A percentile compares a stretch with the other conserved stretches of the same genome.
These are phyloP conservation scores for Athrips mouffetella DNA, from an alignment of 2,888 invertebrate species.

Conservation along the genomic window DNA sequence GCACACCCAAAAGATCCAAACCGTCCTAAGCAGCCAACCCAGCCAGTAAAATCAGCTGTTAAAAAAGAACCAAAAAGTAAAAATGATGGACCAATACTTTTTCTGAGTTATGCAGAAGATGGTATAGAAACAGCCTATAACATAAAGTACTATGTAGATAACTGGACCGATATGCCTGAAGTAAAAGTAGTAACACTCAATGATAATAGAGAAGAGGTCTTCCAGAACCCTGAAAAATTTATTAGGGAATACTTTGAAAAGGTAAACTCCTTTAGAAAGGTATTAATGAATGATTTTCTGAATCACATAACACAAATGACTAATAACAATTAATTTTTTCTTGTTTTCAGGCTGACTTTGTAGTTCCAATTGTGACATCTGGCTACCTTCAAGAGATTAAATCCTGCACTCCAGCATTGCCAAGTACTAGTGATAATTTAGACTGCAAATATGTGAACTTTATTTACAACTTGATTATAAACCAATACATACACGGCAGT, in stretches of 20 bases:
- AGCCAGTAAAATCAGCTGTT: constrained; percentile 31
- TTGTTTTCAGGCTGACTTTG: constrained; percentile 70
- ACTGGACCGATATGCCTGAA: constrained; percentile 58
- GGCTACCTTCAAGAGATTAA: constrained; percentile 70
- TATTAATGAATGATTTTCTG: too few species aligned
- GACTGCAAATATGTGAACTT: constrained; percentile 72
- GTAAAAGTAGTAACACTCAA: constrained; percentile 64
- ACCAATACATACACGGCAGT: constrained; percentile 64
- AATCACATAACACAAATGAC: too few species aligned
- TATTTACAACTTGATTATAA: constrained; percentile 67
- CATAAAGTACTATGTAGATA: constrained; percentile 66
- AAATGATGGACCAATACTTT: constrained; percentile 56
- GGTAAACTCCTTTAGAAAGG: too few species aligned
- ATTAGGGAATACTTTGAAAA: constrained; percentile 78
- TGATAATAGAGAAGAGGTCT: constrained; percentile 69
- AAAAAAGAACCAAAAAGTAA: constrained; percentile 35
- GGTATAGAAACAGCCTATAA: constrained; percentile 66
- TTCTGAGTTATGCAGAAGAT: constrained; percentile 77
- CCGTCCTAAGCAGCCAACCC: constrained; percentile 40
- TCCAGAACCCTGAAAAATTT: constrained; percentile 74
- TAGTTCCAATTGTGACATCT: constrained; percentile 75
- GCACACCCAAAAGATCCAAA: constrained; percentile 44
- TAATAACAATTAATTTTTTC: constrained; percentile 12
- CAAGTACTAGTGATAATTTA: constrained; percentile 62
- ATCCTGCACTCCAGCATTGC: constrained; percentile 46